Evolutionary conservation across 1,140 invertebrate species (phyloP).

Genomic region (Drosophila funebris): DNA sequence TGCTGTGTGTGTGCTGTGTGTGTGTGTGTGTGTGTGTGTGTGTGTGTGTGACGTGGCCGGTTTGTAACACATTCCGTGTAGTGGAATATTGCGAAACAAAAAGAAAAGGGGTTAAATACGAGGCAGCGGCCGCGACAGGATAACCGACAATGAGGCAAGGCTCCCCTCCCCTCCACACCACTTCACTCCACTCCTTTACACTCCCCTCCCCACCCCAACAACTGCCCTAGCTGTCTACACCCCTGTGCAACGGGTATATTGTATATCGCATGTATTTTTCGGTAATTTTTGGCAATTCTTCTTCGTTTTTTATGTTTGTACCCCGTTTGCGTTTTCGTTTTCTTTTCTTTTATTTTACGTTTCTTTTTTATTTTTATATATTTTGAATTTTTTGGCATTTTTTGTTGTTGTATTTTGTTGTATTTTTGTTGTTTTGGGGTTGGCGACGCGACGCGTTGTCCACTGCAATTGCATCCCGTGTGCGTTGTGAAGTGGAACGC

Average conservation of each 20-base stretch:
- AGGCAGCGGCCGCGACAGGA: slow-evolving; percentile 41
- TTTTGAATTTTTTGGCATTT: slow-evolving; percentile 15
- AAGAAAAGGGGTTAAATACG: slow-evolving; percentile 45
- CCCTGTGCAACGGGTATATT: slow-evolving; percentile 36
- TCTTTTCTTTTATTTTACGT: not conserved
- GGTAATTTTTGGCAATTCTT: slow-evolving; percentile 67
- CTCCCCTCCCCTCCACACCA: not conserved
- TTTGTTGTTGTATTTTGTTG: no score
- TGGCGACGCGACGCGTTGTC: slow-evolving; percentile 25
- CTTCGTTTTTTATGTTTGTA: slow-evolving; percentile 30
- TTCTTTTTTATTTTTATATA: slow-evolving; percentile 12
- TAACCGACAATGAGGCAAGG: slow-evolving; percentile 45
- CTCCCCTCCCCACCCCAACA: not conserved
- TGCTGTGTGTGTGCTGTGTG: no score
- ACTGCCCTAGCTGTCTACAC: slow-evolving; percentile 1
- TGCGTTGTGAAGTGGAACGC: slow-evolving; percentile 78
- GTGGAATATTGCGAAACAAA: slow-evolving; percentile 15
- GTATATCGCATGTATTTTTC: slow-evolving; percentile 54
- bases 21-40: slow-evolving; percentile 9
- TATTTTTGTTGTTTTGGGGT: no score
- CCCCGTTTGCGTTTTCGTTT: not conserved
- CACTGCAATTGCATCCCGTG: slow-evolving; percentile 69
- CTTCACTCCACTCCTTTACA: not conserved
- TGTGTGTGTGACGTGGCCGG: slow-evolving; percentile 30
- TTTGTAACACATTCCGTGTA: slow-evolving; percentile 50